phyloP scores from a whole-genome alignment of 2,888 invertebrate species.

The Leptinotarsa tumamoca region DNA sequence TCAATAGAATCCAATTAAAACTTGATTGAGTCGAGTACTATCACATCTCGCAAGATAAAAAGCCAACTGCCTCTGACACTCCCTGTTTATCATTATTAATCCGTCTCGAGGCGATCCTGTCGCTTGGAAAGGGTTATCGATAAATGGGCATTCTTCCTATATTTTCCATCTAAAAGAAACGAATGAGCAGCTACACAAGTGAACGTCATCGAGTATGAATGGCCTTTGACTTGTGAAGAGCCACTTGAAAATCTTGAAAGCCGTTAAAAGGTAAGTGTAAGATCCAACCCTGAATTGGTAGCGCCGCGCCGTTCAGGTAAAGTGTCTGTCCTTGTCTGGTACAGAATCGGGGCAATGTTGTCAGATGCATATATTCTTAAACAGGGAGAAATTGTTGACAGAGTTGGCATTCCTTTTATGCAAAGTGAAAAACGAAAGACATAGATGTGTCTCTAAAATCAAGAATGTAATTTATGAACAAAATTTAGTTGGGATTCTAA shows the following conservation, averaged over 20 bases:
- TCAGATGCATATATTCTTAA: conserved; percentile 6
- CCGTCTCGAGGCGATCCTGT: too few species aligned
- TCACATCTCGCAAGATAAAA: too few species aligned
- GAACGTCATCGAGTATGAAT: conserved; percentile 28
- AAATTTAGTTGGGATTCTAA: too few species aligned
- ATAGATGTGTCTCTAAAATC: too few species aligned
- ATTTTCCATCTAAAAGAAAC: conserved; percentile 6
- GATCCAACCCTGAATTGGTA: conserved; percentile 47
- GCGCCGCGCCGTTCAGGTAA: conserved; percentile 54
- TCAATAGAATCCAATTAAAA: too few species aligned
- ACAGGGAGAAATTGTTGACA: not conserved
- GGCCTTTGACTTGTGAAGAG: conserved; percentile 35
- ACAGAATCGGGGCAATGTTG: conserved; percentile 51
- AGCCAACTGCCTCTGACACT: too few species aligned
- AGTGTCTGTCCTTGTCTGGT: conserved; percentile 53
- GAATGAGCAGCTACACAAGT: conserved; percentile 30
- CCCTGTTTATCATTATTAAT: too few species aligned
- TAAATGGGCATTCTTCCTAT: conserved; percentile 3
- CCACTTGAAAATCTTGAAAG: conserved; percentile 37
- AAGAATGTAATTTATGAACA: too few species aligned
- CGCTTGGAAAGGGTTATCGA: not conserved
- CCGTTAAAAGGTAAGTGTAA: conserved; percentile 38
- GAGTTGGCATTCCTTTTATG: not conserved
- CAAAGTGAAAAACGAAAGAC: too few species aligned
- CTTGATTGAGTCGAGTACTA: too few species aligned